phyloP scores from a whole-genome alignment of 2,797 vertebrate species.

The Peromyscus melanophrys region DNA sequence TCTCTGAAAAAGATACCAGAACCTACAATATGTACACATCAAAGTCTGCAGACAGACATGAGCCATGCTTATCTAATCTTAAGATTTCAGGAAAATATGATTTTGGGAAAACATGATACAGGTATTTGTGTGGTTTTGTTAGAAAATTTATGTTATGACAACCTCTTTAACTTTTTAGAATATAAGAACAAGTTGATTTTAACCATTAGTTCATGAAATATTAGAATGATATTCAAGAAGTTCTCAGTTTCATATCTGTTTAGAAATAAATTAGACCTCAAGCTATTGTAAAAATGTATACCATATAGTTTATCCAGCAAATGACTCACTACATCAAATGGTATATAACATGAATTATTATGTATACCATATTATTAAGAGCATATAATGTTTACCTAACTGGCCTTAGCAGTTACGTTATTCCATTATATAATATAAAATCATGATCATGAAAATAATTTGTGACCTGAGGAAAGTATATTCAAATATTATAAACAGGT shows the following conservation, averaged over 20 bases:
- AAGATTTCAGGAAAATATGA: not conserved
- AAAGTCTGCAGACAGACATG: not conserved
- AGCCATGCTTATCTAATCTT: not conserved
- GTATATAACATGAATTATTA: not conserved
- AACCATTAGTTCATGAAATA: not conserved
- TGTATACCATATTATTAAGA: not conserved
- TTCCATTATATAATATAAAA: not conserved
- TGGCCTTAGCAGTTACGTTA: not conserved
- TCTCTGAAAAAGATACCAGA: not conserved
- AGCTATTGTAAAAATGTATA: not conserved
- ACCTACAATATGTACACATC: not conserved
- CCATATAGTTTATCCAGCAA: not conserved
- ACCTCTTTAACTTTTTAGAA: not conserved
- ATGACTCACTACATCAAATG: accelerated
- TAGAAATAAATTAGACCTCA: not conserved
- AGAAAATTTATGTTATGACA: not conserved
- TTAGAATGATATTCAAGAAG: not conserved
- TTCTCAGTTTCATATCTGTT: not conserved
- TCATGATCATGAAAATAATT: not conserved
- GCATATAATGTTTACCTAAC: not conserved
- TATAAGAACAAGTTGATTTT: not conserved
- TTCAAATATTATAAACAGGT: not conserved
- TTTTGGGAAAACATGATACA: not conserved
- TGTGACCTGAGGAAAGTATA: not conserved
- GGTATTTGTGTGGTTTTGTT: not conserved